Conservation (phyloP, 2,797 vertebrate species). For the Argyrosomus regius region DNA sequence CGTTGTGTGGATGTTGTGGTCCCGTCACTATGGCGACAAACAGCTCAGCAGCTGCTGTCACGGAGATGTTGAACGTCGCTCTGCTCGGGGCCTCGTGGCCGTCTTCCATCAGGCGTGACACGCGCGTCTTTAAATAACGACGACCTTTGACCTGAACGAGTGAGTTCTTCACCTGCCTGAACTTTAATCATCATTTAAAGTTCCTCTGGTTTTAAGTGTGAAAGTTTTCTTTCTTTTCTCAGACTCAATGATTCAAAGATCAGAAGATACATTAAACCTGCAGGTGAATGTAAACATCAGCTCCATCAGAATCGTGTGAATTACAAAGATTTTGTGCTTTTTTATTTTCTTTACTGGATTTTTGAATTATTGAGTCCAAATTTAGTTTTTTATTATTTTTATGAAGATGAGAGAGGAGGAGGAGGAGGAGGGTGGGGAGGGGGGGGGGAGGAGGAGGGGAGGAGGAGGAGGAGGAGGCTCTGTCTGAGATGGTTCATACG, state of each 20-base stretch:
- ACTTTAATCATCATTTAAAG: too few relatives aligned
- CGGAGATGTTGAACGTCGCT: too few relatives aligned
- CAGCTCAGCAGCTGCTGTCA: slow-evolving; percentile 51
- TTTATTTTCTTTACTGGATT: too few relatives aligned
- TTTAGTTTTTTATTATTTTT: too few relatives aligned
- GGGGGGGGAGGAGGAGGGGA: background rate
- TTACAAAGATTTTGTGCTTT: too few relatives aligned
- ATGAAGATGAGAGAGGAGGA: slow-evolving; percentile 21
- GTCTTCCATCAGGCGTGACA: slow-evolving; percentile 65
- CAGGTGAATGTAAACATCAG: too few relatives aligned
- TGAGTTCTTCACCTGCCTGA: background rate
- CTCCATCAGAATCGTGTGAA: too few relatives aligned
- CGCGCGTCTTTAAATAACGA: slow-evolving; percentile 70
- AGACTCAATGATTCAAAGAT: too few relatives aligned
- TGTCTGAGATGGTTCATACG: slow-evolving; percentile 14
- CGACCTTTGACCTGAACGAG: slow-evolving; percentile 54
- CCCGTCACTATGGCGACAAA: slow-evolving; percentile 47
- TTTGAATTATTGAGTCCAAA: too few relatives aligned
- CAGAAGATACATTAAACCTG: too few relatives aligned
- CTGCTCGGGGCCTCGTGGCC: slow-evolving; percentile 21
- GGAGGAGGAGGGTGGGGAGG: background rate
- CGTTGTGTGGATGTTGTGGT: slow-evolving; percentile 12
- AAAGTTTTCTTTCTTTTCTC: too few relatives aligned
- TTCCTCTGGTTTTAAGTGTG: too few relatives aligned
- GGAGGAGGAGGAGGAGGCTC: slow-evolving; percentile 10